Conservation (phyloP, 2,888 invertebrate genomes). For the Julus scanicus region DNA sequence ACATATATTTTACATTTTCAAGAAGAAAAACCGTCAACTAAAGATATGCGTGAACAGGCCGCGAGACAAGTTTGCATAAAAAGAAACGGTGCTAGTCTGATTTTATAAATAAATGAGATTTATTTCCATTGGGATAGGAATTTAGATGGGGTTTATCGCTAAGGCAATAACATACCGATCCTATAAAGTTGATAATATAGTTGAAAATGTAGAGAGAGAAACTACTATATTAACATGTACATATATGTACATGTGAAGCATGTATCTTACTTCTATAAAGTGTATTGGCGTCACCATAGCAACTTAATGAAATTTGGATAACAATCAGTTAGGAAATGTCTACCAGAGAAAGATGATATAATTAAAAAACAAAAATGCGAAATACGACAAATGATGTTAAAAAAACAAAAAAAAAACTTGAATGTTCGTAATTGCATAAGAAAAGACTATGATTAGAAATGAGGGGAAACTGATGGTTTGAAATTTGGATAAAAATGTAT, state of each 20-base stretch:
- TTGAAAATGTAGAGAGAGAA: too few relatives aligned
- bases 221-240: not conserved
- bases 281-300: not conserved
- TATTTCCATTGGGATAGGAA: constrained; percentile 5
- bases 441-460: too few relatives aligned
- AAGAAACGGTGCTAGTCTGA: not conserved
- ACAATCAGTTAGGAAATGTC: not conserved
- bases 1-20: constrained; percentile 7
- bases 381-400: too few relatives aligned
- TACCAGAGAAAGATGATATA: not conserved
- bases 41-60: not conserved
- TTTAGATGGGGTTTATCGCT: not conserved
- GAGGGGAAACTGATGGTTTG: too few relatives aligned
- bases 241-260: not conserved
- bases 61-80: not conserved
- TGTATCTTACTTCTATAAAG: too few relatives aligned
- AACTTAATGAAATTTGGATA: not conserved
- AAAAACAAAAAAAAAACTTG: too few relatives aligned
- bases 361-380: too few relatives aligned
- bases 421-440: too few relatives aligned
- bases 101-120: constrained; percentile 22
- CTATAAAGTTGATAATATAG: not conserved
- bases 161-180: constrained; percentile 9
- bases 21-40: not conserved
- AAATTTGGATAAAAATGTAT: too few relatives aligned